phyloP scores from a whole-genome alignment of 2,888 invertebrate species.

The Chymomyza fuscimana region DNA sequence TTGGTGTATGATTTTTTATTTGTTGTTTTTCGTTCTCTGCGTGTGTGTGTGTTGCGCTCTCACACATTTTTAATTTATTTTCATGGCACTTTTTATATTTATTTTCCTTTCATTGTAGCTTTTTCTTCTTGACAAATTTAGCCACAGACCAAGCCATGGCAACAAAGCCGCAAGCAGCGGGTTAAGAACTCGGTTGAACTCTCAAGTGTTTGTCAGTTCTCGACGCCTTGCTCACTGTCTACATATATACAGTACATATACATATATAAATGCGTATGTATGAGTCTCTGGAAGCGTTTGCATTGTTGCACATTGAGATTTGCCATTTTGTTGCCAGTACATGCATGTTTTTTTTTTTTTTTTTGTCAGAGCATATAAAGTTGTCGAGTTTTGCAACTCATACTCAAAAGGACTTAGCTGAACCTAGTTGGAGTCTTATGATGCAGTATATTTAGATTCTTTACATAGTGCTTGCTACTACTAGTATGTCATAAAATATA shows the following conservation, averaged over 20 bases:
- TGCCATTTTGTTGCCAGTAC: too few relatives aligned
- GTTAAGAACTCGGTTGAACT: conserved; percentile 60
- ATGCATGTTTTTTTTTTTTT: too few relatives aligned
- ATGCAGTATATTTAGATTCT: too few relatives aligned
- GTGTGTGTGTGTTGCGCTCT: conserved; percentile 32
- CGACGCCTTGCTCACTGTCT: too few relatives aligned
- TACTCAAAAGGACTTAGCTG: background rate
- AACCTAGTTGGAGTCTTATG: too few relatives aligned
- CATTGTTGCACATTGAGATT: too few relatives aligned
- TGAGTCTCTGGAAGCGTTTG: too few relatives aligned
- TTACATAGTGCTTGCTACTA: too few relatives aligned
- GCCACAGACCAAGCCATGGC: conserved; percentile 26
- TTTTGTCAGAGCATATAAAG: too few relatives aligned
- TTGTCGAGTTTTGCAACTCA: background rate
- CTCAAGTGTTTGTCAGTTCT: conserved; percentile 25
- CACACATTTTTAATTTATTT: conserved; percentile 69
- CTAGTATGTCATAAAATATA: too few relatives aligned
- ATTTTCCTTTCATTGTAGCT: conserved; percentile 36
- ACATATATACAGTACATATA: too few relatives aligned
- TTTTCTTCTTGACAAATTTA: conserved; percentile 17
- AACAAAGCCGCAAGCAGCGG: conserved; percentile 52
- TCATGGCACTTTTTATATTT: conserved; percentile 43
- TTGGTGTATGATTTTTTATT: background rate
- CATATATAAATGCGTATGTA: too few relatives aligned
- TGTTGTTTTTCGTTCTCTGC: conserved; percentile 1